Conservation (phyloP, 2,113 vertebrate genomes). For the Ictidomys tridecemlineatus region DNA sequence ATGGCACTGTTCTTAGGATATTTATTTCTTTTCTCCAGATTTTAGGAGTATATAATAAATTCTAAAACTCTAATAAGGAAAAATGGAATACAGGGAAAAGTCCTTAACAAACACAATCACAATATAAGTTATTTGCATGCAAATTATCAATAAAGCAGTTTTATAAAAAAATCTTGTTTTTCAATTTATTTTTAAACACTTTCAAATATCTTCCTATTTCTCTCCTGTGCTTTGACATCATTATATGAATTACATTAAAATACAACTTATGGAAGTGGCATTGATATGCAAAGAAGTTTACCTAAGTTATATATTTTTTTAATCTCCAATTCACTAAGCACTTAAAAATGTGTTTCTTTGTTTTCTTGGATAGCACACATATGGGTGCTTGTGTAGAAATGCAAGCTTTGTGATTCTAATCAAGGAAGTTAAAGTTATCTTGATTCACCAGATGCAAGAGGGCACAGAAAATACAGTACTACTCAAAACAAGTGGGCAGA, state of each 20-base stretch:
- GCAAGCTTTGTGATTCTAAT: neutral
- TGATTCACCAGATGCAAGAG: conserved; percentile 65
- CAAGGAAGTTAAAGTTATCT: conserved; percentile 31
- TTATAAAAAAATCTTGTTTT: conserved; percentile 14
- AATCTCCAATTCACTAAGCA: neutral
- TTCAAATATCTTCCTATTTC: neutral
- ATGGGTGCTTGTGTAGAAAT: neutral
- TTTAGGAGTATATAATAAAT: neutral
- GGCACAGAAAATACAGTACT: conserved; percentile 72
- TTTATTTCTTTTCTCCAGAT: neutral
- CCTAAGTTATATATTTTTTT: neutral
- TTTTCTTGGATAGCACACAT: neutral
- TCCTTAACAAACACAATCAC: neutral
- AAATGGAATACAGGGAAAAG: neutral
- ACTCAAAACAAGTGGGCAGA: conserved; percentile 71
- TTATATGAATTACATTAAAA: conserved; percentile 14
- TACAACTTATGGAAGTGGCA: neutral
- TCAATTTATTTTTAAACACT: conserved; percentile 20
- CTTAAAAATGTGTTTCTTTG: neutral
- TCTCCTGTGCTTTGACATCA: neutral
- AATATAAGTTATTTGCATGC: neutral
- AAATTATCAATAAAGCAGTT: neutral
- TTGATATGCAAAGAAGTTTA: conserved; percentile 29
- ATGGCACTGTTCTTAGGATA: neutral
- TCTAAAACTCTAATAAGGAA: neutral